These are phyloP conservation scores for Phragmatobia fuliginosa DNA, from an alignment of 2,888 invertebrate species.

Conservation along the genomic window DNA sequence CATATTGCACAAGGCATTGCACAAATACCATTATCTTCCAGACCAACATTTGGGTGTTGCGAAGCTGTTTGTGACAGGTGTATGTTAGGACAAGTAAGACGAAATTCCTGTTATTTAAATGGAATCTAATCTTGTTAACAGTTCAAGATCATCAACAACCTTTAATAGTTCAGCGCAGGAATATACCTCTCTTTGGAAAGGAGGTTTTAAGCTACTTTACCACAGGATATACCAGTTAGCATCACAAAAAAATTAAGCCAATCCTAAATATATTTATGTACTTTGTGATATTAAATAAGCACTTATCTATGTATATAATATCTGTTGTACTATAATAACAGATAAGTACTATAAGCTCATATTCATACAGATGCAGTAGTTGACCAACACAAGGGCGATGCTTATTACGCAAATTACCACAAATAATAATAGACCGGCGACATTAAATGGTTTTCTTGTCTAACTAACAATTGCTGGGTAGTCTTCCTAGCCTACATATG, in stretches of 20 bases:
- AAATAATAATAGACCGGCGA: conserved; percentile 71
- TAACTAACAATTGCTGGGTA: conserved; percentile 64
- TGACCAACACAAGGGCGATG: conserved; percentile 64
- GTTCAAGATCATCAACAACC: too few relatives aligned
- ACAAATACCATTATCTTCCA: too few relatives aligned
- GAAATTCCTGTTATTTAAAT: too few relatives aligned
- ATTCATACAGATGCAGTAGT: conserved; percentile 50
- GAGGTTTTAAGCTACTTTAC: too few relatives aligned
- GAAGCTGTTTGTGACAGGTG: too few relatives aligned
- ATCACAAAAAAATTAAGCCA: not conserved
- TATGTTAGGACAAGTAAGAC: too few relatives aligned
- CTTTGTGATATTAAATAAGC: not conserved
- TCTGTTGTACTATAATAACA: not conserved
- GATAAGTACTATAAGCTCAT: conserved; percentile 18
- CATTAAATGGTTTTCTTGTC: conserved; percentile 74
- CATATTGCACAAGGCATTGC: too few relatives aligned
- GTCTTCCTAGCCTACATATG: conserved; percentile 58
- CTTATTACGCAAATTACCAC: conserved; percentile 75
- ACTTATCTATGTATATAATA: not conserved
- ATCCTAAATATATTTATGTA: not conserved
- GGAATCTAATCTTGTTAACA: too few relatives aligned
- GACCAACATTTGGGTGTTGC: too few relatives aligned
- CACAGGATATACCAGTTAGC: too few relatives aligned
- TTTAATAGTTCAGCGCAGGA: too few relatives aligned
- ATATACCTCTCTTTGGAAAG: too few relatives aligned